These are phyloP conservation scores for Oscheius sp. DNA, from an alignment of 2,888 invertebrate species.

Conservation along the genomic window DNA sequence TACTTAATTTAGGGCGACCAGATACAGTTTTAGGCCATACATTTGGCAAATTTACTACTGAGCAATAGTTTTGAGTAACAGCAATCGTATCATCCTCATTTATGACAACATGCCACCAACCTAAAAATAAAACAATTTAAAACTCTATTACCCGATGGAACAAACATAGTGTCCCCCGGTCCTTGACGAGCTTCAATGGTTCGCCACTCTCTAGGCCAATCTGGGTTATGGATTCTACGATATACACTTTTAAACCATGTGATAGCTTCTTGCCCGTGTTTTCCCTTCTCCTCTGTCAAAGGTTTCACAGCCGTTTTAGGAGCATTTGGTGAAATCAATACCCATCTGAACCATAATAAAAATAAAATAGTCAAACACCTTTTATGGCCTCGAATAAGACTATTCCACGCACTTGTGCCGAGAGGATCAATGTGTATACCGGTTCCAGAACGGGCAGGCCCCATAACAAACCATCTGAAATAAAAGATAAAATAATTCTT, in stretches of 20 bases:
- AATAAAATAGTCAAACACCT: constrained; percentile 72
- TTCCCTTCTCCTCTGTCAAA: constrained; percentile 88
- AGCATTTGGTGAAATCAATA: constrained; percentile 94
- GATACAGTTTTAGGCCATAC: constrained; percentile 77
- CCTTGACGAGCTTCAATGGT: constrained; percentile 62
- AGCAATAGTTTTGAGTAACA: constrained; percentile 94
- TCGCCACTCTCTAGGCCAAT: constrained; percentile 80
- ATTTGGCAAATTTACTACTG: constrained; percentile 91
- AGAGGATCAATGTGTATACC: constrained; percentile 99
- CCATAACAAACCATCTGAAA: constrained; percentile 94
- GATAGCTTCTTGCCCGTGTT: constrained; percentile 95
- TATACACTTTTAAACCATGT: constrained; percentile 97
- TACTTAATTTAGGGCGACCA: constrained; percentile 92
- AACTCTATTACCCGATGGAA: constrained; percentile 64
- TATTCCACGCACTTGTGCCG: constrained; percentile 98
- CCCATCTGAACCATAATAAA: no score
- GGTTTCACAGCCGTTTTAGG: constrained; percentile 95
- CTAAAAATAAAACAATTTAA: no score
- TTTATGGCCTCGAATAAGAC: constrained; percentile 91
- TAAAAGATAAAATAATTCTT: constrained; percentile 83
- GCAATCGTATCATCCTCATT: constrained; percentile 95
- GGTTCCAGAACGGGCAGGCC: constrained; percentile 91
- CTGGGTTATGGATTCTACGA: constrained; percentile 83
- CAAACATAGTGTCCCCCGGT: constrained; percentile 68
- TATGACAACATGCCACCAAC: constrained; percentile 99